phyloP scores from a whole-genome alignment of 2,888 invertebrate genomes.

The Athrips mouffetella region DNA sequence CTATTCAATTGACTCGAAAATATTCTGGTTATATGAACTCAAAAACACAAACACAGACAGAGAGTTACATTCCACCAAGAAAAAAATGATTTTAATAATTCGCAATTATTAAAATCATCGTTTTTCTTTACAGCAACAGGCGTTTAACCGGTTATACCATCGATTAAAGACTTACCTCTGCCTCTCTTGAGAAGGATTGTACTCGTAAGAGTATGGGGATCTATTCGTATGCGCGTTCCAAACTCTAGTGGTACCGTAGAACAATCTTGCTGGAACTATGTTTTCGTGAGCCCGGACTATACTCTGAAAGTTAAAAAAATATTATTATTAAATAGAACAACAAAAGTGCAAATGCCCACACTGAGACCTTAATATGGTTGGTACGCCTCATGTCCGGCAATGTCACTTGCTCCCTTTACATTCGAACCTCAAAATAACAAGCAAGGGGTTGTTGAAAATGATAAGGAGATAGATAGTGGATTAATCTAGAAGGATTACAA shows the following conservation, averaged over 20 bases:
- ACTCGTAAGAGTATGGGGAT: conserved; percentile 86
- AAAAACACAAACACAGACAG: no score
- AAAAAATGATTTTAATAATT: no score
- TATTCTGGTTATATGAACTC: no score
- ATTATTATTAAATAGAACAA: no score
- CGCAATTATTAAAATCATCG: no score
- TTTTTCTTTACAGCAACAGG: no score
- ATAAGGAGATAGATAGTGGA: background rate
- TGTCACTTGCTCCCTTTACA: no score
- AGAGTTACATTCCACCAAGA: no score
- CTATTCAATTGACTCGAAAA: no score
- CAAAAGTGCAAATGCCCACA: background rate
- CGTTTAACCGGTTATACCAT: background rate
- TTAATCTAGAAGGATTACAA: background rate
- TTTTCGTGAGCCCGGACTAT: conserved; percentile 65
- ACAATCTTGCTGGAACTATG: conserved; percentile 78
- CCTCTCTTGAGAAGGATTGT: conserved; percentile 85
- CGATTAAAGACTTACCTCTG: conserved; percentile 64
- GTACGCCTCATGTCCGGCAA: no score
- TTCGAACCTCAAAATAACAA: no score
- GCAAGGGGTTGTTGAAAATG: no score
- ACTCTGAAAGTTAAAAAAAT: conserved; percentile 45
- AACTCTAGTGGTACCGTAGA: conserved; percentile 77
- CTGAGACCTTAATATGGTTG: background rate
- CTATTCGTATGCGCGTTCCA: conserved; percentile 86